Evolutionary conservation across 2,113 vertebrate genomes (phyloP).

Genomic region (Nycticryphes semicollaris): DNA sequence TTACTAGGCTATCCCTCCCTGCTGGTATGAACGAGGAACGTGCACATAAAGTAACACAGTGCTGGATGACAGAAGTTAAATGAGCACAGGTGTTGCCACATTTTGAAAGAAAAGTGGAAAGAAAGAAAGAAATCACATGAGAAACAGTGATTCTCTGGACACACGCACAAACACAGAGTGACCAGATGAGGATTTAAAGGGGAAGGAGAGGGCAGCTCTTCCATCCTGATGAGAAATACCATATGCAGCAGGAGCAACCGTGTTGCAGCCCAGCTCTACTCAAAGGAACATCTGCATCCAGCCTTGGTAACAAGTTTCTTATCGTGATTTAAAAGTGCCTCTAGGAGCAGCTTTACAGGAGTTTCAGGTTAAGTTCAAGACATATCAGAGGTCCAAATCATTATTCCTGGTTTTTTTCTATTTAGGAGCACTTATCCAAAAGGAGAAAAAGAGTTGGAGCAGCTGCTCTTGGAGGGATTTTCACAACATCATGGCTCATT

Average conservation of each 20-base stretch:
- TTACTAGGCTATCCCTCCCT: neutral
- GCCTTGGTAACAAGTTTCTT: neutral
- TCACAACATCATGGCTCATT: neutral
- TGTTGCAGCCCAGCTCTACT: neutral
- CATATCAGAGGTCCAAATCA: neutral
- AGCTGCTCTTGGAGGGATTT: neutral
- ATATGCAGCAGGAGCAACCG: neutral
- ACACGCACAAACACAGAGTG: neutral
- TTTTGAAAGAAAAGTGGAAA: neutral
- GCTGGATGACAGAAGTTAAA: neutral
- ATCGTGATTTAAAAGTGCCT: neutral
- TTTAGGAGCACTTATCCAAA: neutral
- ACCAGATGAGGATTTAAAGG: neutral
- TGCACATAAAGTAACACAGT: neutral
- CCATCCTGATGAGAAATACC: neutral
- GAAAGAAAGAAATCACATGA: neutral
- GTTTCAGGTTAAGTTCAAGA: neutral
- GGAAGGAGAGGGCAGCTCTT: accelerated
- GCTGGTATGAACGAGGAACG: neutral
- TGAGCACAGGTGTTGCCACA: neutral
- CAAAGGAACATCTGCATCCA: neutral
- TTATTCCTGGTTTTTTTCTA: neutral
- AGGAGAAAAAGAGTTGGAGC: neutral
- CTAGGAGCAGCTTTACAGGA: neutral
- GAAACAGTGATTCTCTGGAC: neutral